Evolutionary conservation across 2,113 vertebrate species (phyloP).

Genomic region (Scartelaos histophorus): DNA sequence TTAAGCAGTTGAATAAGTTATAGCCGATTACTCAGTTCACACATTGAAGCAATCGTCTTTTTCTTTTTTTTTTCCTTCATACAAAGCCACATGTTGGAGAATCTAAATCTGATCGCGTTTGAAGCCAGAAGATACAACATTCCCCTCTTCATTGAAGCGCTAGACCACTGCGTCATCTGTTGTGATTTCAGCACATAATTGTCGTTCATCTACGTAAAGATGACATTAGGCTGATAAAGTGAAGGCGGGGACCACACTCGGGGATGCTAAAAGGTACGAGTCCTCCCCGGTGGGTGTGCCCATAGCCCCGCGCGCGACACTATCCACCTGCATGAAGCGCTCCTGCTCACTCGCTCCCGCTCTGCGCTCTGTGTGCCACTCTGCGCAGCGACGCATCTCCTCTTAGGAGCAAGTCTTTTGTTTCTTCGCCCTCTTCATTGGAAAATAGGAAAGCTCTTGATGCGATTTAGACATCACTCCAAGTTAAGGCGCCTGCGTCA

Average conservation of each 20-base stretch:
- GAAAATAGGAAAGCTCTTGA: constrained; percentile 38
- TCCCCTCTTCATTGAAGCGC: not conserved
- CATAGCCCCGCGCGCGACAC: constrained; percentile 55
- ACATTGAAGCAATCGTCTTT: too few relatives aligned
- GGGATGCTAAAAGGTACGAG: constrained; percentile 69
- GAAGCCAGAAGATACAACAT: not conserved
- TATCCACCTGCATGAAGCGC: constrained; percentile 78
- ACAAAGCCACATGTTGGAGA: constrained; percentile 3
- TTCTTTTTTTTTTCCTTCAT: not conserved
- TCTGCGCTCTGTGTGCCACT: not conserved
- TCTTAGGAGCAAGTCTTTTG: constrained; percentile 59
- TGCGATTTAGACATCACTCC: constrained; percentile 48
- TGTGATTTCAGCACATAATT: constrained; percentile 3
- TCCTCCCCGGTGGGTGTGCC: constrained; percentile 78
- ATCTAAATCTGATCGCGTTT: not conserved
- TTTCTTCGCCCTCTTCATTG: constrained; percentile 26
- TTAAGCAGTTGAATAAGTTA: too few relatives aligned
- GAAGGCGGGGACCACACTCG: constrained; percentile 32
- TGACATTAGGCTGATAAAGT: constrained; percentile 20
- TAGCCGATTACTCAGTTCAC: too few relatives aligned
- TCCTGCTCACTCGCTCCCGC: constrained; percentile 31
- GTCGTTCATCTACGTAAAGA: constrained; percentile 4
- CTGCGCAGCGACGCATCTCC: constrained; percentile 17
- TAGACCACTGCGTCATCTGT: constrained; percentile 6
- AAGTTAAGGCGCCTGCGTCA: constrained; percentile 54